Percentiles rank a stretch among this genome's conserved stretches.
Evolutionary conservation across 2,888 invertebrate genomes (phyloP).

Genomic region (Drosophila neoperkinsi): DNA sequence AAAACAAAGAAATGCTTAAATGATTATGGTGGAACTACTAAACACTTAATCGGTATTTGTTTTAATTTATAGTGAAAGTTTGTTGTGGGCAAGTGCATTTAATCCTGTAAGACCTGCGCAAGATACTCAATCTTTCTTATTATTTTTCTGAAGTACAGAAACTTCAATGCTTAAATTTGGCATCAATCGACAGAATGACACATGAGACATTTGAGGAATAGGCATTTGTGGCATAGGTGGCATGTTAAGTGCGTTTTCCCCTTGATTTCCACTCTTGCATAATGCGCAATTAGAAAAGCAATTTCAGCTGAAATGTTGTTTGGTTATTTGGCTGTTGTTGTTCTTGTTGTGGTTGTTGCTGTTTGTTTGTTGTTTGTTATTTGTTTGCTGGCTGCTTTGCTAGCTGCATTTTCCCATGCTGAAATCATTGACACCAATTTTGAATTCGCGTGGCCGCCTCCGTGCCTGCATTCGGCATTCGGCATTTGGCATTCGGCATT

Average conservation of each 20-base stretch:
- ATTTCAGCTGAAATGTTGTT: conserved; percentile 64
- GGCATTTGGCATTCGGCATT: conserved; percentile 42
- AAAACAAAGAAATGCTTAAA: background rate
- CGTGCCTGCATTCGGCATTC: conserved; percentile 34
- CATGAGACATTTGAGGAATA: conserved; percentile 22
- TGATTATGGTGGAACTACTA: too few species aligned
- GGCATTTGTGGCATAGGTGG: conserved; percentile 1
- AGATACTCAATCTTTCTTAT: background rate
- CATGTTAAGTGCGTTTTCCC: conserved; percentile 41
- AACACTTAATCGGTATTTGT: background rate
- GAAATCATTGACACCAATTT: conserved; percentile 81
- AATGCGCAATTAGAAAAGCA: conserved; percentile 76
- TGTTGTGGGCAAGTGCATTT: background rate
- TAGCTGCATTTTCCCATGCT: conserved; percentile 75
- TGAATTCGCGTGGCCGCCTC: conserved; percentile 58
- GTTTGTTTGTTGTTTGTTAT: conserved; percentile 15
- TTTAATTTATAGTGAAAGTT: background rate
- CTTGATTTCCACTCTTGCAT: conserved; percentile 59
- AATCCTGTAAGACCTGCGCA: background rate
- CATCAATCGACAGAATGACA: background rate
- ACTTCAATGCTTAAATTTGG: background rate
- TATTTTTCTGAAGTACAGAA: background rate
- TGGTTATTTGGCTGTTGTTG: conserved; percentile 27
- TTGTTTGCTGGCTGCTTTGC: conserved; percentile 21
- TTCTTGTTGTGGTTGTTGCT: conserved; percentile 15